Percentiles rank a stretch among this genome's conserved stretches.
These are phyloP conservation scores for Prosopocoilus inquinatus DNA, from an alignment of 2,888 invertebrate species.

Conservation along the genomic window DNA sequence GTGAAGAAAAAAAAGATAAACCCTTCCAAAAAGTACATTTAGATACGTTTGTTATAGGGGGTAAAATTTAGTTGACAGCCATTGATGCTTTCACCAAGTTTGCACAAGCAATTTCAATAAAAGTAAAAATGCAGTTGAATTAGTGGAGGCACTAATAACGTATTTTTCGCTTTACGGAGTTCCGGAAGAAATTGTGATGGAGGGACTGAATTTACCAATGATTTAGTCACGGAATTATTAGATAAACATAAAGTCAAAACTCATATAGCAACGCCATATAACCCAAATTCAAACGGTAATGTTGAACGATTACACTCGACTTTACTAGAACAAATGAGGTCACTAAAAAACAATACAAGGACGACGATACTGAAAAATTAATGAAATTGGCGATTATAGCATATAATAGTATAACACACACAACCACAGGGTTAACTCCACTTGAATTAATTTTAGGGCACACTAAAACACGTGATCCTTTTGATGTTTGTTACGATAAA, in stretches of 20 bases:
- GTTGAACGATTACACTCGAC: too few species aligned
- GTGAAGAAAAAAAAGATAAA: conserved; percentile 6
- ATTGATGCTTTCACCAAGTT: conserved; percentile 6
- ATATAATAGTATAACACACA: background rate
- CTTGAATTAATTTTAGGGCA: background rate
- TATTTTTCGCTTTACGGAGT: conserved; percentile 5
- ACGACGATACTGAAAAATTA: background rate
- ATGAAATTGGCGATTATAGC: background rate
- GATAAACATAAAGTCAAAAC: background rate
- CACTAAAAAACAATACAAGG: background rate
- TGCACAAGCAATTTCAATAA: conserved; percentile 6
- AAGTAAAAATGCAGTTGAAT: conserved; percentile 6
- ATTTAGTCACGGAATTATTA: background rate
- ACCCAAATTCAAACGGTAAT: too few species aligned
- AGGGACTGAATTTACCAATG: background rate
- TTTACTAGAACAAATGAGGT: too few species aligned
- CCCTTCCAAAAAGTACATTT: conserved; percentile 8
- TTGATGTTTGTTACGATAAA: background rate
- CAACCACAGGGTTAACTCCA: background rate
- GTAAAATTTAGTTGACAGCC: conserved; percentile 1
- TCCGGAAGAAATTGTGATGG: conserved; percentile 1
- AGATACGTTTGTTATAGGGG: conserved; percentile 8
- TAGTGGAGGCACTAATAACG: conserved; percentile 3
- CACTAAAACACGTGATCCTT: background rate
- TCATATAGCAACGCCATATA: too few species aligned